These are phyloP conservation scores for Notolabrus celidotus DNA, from an alignment of 2,797 vertebrate genomes.

Conservation along the genomic window DNA sequence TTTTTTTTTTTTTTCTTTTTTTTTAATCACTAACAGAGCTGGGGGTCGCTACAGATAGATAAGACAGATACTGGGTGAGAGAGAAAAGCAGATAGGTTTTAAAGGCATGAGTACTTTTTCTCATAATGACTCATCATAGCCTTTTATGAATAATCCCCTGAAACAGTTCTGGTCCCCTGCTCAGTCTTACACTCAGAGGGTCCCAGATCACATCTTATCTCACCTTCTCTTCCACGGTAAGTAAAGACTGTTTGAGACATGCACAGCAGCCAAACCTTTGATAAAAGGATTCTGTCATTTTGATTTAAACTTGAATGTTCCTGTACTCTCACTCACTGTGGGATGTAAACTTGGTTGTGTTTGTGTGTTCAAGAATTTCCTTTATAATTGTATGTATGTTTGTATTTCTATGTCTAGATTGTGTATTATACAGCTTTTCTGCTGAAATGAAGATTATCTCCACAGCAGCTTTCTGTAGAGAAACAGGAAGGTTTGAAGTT, in stretches of 20 bases:
- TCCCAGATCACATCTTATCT: conserved; percentile 58
- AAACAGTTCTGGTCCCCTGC: conserved; percentile 50
- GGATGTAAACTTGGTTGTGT: background rate
- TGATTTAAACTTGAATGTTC: background rate
- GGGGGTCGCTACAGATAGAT: conserved; percentile 43
- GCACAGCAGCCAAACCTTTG: conserved; percentile 8
- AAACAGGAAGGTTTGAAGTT: background rate
- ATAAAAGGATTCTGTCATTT: background rate
- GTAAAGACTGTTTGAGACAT: conserved; percentile 21
- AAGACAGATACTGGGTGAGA: conserved; percentile 7
- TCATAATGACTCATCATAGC: conserved; percentile 77
- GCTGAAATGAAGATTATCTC: conserved; percentile 28
- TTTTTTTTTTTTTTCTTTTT: conserved; percentile 42
- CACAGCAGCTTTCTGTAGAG: conserved; percentile 25
- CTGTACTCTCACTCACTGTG: background rate
- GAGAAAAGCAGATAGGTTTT: background rate
- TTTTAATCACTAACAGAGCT: conserved; percentile 9
- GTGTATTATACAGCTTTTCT: no score
- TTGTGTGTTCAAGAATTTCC: background rate
- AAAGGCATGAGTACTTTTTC: conserved; percentile 9
- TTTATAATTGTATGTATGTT: no score
- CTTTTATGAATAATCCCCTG: conserved; percentile 70
- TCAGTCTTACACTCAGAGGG: conserved; percentile 77
- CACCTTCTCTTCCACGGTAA: conserved; percentile 51
- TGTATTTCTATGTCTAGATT: no score